These are phyloP conservation scores for Triplophysa rosa DNA, from an alignment of 2,113 vertebrate species.

Conservation along the genomic window DNA sequence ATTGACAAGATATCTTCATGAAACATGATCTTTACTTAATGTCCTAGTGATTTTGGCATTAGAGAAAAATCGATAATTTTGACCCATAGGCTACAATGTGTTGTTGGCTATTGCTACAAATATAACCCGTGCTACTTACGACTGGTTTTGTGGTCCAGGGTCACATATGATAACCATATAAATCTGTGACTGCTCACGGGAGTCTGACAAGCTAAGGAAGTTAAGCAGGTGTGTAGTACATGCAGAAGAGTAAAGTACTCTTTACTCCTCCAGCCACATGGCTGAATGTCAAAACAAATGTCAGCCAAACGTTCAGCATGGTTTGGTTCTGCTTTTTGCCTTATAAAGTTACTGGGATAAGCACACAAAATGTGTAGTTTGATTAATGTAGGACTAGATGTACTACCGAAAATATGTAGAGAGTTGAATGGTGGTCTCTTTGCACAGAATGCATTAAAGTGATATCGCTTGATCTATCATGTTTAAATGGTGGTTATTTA, in stretches of 20 bases:
- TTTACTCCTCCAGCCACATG: constrained; percentile 42
- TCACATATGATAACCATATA: too few relatives aligned
- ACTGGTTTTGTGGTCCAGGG: too few relatives aligned
- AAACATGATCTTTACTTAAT: too few relatives aligned
- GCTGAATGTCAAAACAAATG: constrained; percentile 65
- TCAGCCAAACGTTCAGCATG: constrained; percentile 65
- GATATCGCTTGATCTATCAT: neutral
- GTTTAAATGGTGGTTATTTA: neutral
- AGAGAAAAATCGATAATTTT: too few relatives aligned
- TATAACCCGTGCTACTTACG: too few relatives aligned
- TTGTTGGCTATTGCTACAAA: too few relatives aligned
- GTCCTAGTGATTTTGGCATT: too few relatives aligned
- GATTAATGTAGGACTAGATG: constrained; percentile 53
- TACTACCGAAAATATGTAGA: constrained; percentile 36
- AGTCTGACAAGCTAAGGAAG: neutral
- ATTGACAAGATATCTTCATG: too few relatives aligned
- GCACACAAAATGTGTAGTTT: constrained; percentile 54
- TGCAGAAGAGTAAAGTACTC: constrained; percentile 11
- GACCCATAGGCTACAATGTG: too few relatives aligned
- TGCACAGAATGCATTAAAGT: neutral
- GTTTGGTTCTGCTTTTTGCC: constrained; percentile 65
- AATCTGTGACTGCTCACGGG: too few relatives aligned
- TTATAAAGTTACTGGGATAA: constrained; percentile 71
- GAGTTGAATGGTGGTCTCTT: neutral
- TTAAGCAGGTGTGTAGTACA: constrained; percentile 24